Evolutionary conservation across 2,113 vertebrate genomes (phyloP).

Genomic region (Alosa alosa): DNA sequence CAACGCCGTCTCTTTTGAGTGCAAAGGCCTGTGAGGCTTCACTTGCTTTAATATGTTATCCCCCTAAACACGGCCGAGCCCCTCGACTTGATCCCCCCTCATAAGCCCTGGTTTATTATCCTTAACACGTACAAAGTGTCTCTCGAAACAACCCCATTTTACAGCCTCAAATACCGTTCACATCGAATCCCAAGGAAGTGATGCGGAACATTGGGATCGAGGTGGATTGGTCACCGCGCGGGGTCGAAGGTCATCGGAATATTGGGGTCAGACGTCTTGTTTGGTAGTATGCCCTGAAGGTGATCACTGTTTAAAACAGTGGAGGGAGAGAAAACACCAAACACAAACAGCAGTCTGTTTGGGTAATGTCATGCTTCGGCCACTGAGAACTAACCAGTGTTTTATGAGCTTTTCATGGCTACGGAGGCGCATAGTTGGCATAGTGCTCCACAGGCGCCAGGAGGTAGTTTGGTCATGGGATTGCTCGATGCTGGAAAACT

Average conservation of each 20-base stretch:
- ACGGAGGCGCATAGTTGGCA: background rate
- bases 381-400: background rate
- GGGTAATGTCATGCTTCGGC: background rate
- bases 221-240: background rate
- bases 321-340: background rate
- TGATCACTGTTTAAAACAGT: conserved; percentile 29
- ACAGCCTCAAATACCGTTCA: background rate
- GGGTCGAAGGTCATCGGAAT: background rate
- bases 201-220: conserved; percentile 2
- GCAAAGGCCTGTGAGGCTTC: conserved; percentile 32
- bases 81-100: conserved; percentile 17
- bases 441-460: background rate
- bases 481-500: background rate
- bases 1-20: background rate
- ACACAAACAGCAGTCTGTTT: conserved; percentile 10
- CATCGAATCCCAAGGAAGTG: background rate
- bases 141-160: conserved; percentile 33
- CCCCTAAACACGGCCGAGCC: conserved; percentile 24
- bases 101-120: conserved; percentile 47
- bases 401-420: background rate
- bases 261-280: conserved; percentile 33
- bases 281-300: conserved; percentile 10
- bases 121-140: conserved; percentile 52
- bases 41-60: conserved; percentile 34
- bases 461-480: background rate